A percentile compares a stretch with the other conserved stretches of the same genome.
Conservation (phyloP, 1,140 invertebrate genomes). For the Glossosoma conforme region DNA sequence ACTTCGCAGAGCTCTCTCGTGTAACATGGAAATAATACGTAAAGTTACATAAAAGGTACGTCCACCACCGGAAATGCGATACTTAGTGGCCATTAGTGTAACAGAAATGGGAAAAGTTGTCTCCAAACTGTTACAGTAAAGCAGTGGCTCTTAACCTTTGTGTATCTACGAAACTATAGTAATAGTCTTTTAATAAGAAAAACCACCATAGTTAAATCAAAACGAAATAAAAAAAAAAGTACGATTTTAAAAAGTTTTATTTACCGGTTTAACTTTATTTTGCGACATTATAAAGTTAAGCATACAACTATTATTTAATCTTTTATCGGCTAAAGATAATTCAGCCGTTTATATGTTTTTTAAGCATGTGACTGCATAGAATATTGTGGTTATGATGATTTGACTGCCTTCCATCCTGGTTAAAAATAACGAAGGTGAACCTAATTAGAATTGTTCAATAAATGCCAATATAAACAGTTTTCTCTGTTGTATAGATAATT, state of each 20-base stretch:
- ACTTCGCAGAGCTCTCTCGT: neutral
- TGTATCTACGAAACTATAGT: neutral
- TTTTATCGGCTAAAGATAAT: too few relatives aligned
- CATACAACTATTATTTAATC: too few relatives aligned
- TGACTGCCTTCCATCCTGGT: too few relatives aligned
- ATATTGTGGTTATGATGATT: too few relatives aligned
- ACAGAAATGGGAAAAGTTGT: constrained; percentile 27
- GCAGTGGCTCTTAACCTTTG: constrained; percentile 6
- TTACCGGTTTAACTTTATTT: neutral
- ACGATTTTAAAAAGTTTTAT: neutral
- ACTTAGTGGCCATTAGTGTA: constrained; percentile 29
- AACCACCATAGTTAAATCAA: neutral
- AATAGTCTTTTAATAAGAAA: neutral
- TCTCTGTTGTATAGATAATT: too few relatives aligned
- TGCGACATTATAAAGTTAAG: too few relatives aligned
- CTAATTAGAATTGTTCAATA: too few relatives aligned
- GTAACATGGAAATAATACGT: constrained; percentile 9
- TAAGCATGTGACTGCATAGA: too few relatives aligned
- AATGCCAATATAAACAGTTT: too few relatives aligned
- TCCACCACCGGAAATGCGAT: constrained; percentile 22
- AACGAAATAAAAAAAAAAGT: neutral
- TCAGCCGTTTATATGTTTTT: too few relatives aligned
- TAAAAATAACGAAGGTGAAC: too few relatives aligned
- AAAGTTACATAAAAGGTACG: constrained; percentile 7
- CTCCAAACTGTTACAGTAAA: constrained; percentile 17